These are phyloP conservation scores for Zaprionus ghesquierei DNA, from an alignment of 1,140 invertebrate genomes.

Conservation along the genomic window DNA sequence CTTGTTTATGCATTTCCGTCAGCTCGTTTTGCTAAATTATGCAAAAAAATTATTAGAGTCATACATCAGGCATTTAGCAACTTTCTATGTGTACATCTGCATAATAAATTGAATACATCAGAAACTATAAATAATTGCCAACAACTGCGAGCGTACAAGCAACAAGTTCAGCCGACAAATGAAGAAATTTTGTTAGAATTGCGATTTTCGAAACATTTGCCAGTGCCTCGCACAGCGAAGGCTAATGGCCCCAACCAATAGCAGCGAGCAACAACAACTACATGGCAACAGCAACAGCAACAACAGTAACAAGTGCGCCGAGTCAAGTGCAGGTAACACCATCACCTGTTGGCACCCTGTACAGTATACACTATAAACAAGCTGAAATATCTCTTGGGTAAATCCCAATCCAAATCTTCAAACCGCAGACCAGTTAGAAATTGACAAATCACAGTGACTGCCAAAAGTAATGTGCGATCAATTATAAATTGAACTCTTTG, in stretches of 20 bases:
- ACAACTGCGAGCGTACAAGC: conserved; percentile 53
- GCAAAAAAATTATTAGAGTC: conserved; percentile 64
- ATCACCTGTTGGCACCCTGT: conserved; percentile 34
- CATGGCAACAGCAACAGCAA: conserved; percentile 29
- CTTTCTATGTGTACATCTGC: conserved; percentile 66
- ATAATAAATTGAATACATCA: conserved; percentile 82
- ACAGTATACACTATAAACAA: conserved; percentile 26
- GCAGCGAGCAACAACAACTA: conserved; percentile 39
- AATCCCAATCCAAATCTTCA: conserved; percentile 30
- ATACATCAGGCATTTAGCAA: conserved; percentile 73
- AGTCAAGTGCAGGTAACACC: conserved; percentile 66
- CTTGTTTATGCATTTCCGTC: conserved; percentile 35
- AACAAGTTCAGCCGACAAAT: conserved; percentile 63
- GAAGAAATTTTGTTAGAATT: conserved; percentile 81
- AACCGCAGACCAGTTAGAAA: conserved; percentile 7
- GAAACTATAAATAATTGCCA: conserved; percentile 80
- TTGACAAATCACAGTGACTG: not conserved
- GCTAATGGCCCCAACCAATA: conserved; percentile 62
- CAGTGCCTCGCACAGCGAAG: conserved; percentile 46
- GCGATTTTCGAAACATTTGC: conserved; percentile 62
- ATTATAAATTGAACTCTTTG: not conserved
- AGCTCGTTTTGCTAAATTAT: conserved; percentile 38
- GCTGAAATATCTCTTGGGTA: conserved; percentile 15
- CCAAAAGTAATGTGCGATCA: not conserved
- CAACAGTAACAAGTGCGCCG: conserved; percentile 36